Percentiles rank a stretch among this genome's conserved stretches.
phyloP scores from a whole-genome alignment of 2,797 vertebrate species.

The Danio choprae region DNA sequence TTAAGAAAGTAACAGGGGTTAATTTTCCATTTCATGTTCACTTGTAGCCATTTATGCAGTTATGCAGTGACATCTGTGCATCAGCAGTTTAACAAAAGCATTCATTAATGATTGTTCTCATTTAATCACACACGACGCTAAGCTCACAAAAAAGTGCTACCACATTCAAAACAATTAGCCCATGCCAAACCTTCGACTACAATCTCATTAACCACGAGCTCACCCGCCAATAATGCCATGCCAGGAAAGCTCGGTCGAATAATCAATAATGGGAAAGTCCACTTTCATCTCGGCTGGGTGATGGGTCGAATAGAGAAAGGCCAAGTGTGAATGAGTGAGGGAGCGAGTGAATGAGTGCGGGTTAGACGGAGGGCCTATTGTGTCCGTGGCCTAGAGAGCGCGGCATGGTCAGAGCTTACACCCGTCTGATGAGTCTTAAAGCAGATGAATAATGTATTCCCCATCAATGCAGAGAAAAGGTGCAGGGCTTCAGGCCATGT shows the following conservation, averaged over 20 bases:
- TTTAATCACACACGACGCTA: constrained; percentile 16
- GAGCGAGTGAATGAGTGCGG: constrained; percentile 37
- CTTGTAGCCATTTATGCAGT: neutral
- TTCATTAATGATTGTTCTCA: constrained; percentile 8
- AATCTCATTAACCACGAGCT: constrained; percentile 41
- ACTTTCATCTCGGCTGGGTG: constrained; percentile 46
- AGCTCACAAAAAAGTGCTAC: constrained; percentile 4
- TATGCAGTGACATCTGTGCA: constrained; percentile 12
- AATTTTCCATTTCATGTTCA: neutral
- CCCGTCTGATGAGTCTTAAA: constrained; percentile 79
- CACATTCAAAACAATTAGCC: constrained; percentile 27
- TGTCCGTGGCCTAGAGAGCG: constrained; percentile 43
- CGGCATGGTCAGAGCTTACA: constrained; percentile 71
- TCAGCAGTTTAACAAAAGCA: constrained; percentile 4
- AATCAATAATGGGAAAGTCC: constrained; percentile 51
- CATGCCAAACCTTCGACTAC: constrained; percentile 13
- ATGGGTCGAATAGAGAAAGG: constrained; percentile 37
- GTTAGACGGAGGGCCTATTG: constrained; percentile 42
- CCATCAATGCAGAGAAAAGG: constrained; percentile 78
- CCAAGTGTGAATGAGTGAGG: constrained; percentile 26
- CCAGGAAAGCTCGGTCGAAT: constrained; percentile 38
- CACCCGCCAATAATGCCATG: constrained; percentile 36
- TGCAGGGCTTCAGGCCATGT: constrained; percentile 79
- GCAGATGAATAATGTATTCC: constrained; percentile 84
- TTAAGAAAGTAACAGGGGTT: neutral